phyloP scores from a whole-genome alignment of 2,888 invertebrate species.

The Fragum sueziense region DNA sequence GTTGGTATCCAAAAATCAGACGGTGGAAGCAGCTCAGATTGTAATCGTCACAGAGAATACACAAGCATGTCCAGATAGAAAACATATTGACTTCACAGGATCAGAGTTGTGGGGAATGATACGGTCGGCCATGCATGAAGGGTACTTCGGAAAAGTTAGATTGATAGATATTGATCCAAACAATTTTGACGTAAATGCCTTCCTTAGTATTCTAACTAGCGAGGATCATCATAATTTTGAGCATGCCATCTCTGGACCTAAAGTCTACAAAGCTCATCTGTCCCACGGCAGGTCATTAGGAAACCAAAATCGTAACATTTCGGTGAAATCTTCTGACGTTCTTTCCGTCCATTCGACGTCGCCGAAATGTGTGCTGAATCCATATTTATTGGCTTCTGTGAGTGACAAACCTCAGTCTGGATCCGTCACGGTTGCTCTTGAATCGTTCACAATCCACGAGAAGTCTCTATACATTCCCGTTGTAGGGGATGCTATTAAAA shows the following conservation, averaged over 20 bases:
- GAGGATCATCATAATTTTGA: background rate
- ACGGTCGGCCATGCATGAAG: constrained; percentile 20
- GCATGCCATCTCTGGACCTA: background rate
- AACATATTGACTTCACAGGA: constrained; percentile 9
- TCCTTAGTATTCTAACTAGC: constrained; percentile 42
- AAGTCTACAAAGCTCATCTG: background rate
- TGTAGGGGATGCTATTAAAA: background rate
- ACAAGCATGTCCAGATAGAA: background rate
- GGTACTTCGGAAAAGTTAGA: background rate
- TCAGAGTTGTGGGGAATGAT: constrained; percentile 48
- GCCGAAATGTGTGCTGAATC: no score
- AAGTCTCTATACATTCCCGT: background rate
- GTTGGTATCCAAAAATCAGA: background rate
- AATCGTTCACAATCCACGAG: background rate
- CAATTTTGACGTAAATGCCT: background rate
- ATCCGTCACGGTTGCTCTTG: background rate
- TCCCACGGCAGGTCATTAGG: background rate
- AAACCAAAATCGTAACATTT: background rate
- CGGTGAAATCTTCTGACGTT: background rate
- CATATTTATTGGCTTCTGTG: background rate
- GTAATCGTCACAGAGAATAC: background rate
- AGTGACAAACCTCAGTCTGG: background rate
- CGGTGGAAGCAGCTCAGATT: background rate
- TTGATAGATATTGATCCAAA: background rate
- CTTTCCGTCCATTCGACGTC: no score